Base-by-base conservation (phyloP, 2,113 vertebrate genomes). In the Gymnobelideus leadbeateri region DNA sequence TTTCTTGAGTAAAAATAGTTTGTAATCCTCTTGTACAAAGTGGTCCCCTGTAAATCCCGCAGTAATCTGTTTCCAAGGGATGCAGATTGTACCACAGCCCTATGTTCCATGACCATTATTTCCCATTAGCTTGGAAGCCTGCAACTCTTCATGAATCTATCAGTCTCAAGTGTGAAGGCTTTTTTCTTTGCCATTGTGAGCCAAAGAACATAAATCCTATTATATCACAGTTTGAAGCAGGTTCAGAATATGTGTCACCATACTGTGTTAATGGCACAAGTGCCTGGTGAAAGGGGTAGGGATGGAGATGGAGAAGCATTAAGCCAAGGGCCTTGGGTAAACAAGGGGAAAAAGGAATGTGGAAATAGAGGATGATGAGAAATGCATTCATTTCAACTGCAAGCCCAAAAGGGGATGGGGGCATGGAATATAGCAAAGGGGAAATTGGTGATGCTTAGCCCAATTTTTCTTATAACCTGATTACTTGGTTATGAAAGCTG, bases 91-190 rank as follows among this genome's bases (percentile, higher is more conserved):
- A 91, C 89, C 46, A 77, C 0, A 94, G 43, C 91, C 57, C 96
- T 84, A 92, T 94, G 95, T 93, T 96, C 77, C 26, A 91, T 92
- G 94, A 96, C n/a, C n/a, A 43, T 95, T 95, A 92, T 96, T 96
- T 95, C 90, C 94, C 93, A 90, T 21, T 92, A 91, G 49, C 57
- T 50, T 92, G 51, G 11, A 11, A 97, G 91, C 77, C 93, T 96
- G 54, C 26, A 95, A 91, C 50, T 97, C 51, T 97, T 94, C 95
- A 89, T 61, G 89, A 93, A 95, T 93, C 93, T 92, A 51, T 97
- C 91, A 95, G n/a, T 96, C 93, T 97, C 92, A 97, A 97, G 49
- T 97, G 25, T 96, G 91, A 96, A 43, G 19, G 68, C 92, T 97
- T 46, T 52, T 96, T 95, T 93, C 89, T 95, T 96, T n/a, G 94